Conservation (phyloP, 2,888 invertebrate species). For the Epistrophella euchroma region DNA sequence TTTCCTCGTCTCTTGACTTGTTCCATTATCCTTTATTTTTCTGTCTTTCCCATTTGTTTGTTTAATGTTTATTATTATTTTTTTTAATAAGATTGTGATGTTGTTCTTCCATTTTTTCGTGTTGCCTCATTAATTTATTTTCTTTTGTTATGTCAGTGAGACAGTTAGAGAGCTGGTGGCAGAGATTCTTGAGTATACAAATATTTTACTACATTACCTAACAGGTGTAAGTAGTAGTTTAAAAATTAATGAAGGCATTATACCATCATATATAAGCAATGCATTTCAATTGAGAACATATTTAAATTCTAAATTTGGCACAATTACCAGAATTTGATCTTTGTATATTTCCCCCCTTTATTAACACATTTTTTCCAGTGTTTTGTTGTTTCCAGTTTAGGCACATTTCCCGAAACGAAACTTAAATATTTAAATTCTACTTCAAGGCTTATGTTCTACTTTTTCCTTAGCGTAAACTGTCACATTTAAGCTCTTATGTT, state of each 20-base stretch:
- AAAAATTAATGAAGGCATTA: not conserved
- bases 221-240: not conserved
- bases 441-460: no score
- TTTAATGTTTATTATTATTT: constrained; percentile 3
- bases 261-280: no score
- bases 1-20: constrained; percentile 2
- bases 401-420: no score
- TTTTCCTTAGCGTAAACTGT: no score
- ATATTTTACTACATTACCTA: not conserved
- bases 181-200: not conserved
- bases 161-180: constrained; percentile 1
- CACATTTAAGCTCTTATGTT: no score
- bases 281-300: no score
- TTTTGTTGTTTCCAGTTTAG: no score
- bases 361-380: no score
- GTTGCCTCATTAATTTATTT: constrained; percentile 15
- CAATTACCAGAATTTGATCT: no score
- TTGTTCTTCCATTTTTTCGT: constrained; percentile 22
- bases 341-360: no score
- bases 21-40: constrained; percentile 42
- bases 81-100: constrained; percentile 24
- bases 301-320: no score
- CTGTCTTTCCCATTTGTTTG: constrained; percentile 22
- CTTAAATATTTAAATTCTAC: no score
- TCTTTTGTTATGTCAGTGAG: not conserved